Evolutionary conservation across 2,888 invertebrate genomes (phyloP), one percentile per base, ranked within the genome.

Genomic region (Koerneria pararmatus): DNA sequence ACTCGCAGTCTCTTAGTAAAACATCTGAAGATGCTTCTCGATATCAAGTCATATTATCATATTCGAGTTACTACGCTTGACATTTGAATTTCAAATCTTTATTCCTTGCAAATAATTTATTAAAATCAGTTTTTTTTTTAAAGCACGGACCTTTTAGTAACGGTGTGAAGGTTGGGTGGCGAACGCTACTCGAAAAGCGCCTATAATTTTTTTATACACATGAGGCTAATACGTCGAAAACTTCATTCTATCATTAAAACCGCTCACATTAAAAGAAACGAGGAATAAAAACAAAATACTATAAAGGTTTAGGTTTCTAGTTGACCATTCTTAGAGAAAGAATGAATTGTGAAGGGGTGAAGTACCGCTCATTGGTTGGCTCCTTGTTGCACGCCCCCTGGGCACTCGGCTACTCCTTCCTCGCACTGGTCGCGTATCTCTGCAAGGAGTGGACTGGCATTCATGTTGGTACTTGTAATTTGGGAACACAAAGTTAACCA

Each of bases 331-430:
- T 41, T 19, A 41, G 8, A 41, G 11, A 41, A 41, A 8, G 19
- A 22, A 24, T 48, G n/a, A n/a, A n/a, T 24, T 37, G 11, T 37
- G 15, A 37, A 71, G 81, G 81, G n/a, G 74, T 75, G n/a, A 78
- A 79, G 53, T 83, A 83, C 64, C 73, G 83, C n/a, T 78, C 83
- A 4, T 76, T 83, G 29, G 82, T 83, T n/a, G 83, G 83, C 3
- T 77, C 77, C 15, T 68, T 83, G 31, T 69, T 83, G 37, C 83
- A 83, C 68, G 80, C 80, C 8, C 83, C 83, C 2, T 83, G 83
- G 83, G 83, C 83, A 0, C 74, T 78, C 53, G 83, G 83, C 2
- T 83, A 83, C 69, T 80, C 82, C 0, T 75, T 83, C 24, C 67
- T 83, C 22, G 83, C 83, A 0, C 67, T 80, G 29, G 71, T 82